Conservation (phyloP, 2,797 vertebrate species). For the Aeoliscus strigatus region DNA sequence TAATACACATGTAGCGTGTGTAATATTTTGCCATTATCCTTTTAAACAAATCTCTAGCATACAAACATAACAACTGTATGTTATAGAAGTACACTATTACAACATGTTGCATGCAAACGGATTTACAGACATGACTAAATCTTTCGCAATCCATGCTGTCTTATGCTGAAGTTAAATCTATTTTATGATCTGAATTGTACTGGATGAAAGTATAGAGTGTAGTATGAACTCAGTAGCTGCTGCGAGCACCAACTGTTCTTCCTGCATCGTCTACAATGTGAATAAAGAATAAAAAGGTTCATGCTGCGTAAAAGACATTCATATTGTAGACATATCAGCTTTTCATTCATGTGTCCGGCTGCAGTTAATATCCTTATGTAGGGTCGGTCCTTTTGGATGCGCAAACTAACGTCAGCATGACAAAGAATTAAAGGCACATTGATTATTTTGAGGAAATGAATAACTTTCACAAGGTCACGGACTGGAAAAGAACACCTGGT, state of each 20-base stretch:
- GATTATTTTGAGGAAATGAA: background rate
- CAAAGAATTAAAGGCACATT: background rate
- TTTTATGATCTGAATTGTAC: conserved; percentile 35
- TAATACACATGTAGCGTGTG: background rate
- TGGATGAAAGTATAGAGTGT: conserved; percentile 12
- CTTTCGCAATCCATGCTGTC: conserved; percentile 44
- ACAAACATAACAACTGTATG: conserved; percentile 9
- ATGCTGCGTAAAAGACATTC: too few relatives aligned
- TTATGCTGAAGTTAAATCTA: conserved; percentile 38
- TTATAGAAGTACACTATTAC: conserved; percentile 14
- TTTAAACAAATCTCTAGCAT: too few relatives aligned
- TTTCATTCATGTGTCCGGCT: conserved; percentile 8
- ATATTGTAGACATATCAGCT: background rate
- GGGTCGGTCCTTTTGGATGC: background rate
- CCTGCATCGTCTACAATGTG: conserved; percentile 4
- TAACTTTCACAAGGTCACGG: conserved; percentile 1
- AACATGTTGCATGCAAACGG: conserved; percentile 37
- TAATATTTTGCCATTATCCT: background rate
- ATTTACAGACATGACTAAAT: conserved; percentile 49
- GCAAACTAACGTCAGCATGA: background rate
- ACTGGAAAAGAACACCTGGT: conserved; percentile 45
- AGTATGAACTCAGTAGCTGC: conserved; percentile 8
- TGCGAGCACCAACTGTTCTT: background rate
- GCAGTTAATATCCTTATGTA: background rate
- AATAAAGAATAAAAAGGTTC: too few relatives aligned